Percentiles rank a stretch among this genome's conserved stretches.
These are phyloP conservation scores for Phaethon lepturus DNA, from an alignment of 2,113 vertebrate genomes.

Conservation along the genomic window DNA sequence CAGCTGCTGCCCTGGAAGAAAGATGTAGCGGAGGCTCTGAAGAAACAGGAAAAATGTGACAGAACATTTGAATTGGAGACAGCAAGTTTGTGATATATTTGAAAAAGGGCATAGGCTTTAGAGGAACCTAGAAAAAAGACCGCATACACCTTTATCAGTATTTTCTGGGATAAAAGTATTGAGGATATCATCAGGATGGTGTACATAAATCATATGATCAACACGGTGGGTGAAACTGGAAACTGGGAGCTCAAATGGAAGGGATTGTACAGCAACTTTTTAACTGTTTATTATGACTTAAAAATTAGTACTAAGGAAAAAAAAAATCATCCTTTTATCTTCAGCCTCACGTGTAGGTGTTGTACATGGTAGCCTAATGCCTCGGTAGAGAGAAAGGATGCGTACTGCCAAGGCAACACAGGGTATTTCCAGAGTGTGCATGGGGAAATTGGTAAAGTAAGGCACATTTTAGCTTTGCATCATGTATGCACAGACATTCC, in stretches of 20 bases:
- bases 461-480: fast-evolving
- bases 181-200: not conserved
- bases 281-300: not conserved
- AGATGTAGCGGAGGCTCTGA: not conserved
- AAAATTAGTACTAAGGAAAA: not conserved
- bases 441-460: not conserved
- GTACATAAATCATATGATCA: not conserved
- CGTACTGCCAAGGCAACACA: not conserved
- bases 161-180: not conserved
- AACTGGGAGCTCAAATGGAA: not conserved
- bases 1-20: not conserved
- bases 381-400: not conserved
- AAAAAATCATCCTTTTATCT: not conserved
- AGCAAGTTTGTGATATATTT: not conserved
- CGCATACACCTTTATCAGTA: fast-evolving
- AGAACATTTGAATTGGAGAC: conserved; percentile 6
- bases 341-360: not conserved
- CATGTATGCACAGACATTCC: not conserved
- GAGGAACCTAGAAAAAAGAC: not conserved
- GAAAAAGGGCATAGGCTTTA: not conserved
- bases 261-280: not conserved
- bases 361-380: not conserved
- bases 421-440: not conserved
- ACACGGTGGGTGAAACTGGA: not conserved
- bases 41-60: not conserved